A percentile compares a stretch with the other conserved stretches of the same genome.
Conservation (phyloP, 2,797 vertebrate genomes). For the Oceanodroma leucorhoa region DNA sequence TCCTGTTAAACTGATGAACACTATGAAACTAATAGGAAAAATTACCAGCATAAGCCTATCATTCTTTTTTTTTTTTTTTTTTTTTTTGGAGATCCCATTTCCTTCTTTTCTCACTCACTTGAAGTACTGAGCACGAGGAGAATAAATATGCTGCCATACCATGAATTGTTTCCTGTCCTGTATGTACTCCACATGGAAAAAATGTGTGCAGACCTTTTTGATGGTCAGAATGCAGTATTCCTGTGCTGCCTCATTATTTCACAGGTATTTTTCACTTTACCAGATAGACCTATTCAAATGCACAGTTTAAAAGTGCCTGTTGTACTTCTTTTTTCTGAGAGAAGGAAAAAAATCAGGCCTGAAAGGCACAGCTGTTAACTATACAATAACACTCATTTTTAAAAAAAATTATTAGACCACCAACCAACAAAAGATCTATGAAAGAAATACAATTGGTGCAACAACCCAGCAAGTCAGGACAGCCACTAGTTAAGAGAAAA, state of each 20-base stretch:
- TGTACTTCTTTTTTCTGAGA: background rate
- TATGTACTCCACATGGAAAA: background rate
- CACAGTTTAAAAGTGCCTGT: background rate
- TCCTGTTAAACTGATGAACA: background rate
- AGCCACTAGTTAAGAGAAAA: background rate
- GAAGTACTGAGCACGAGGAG: background rate
- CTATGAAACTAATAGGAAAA: background rate
- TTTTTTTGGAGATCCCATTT: background rate
- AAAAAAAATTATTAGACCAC: background rate
- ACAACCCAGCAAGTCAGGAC: background rate
- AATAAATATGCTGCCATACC: background rate
- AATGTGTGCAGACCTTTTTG: background rate
- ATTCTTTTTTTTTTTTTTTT: background rate
- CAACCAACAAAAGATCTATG: background rate
- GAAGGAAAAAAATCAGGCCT: background rate
- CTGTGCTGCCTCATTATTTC: slow-evolving; percentile 12
- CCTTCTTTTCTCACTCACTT: background rate
- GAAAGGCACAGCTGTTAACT: background rate
- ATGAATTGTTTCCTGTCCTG: background rate
- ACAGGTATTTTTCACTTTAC: background rate
- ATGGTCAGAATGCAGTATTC: background rate
- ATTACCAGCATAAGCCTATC: background rate
- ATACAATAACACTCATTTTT: background rate
- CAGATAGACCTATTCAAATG: background rate
- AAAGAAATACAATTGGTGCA: background rate